Base-by-base conservation (phyloP, 2,888 invertebrate species). In the Leptura quadrifasciata region DNA sequence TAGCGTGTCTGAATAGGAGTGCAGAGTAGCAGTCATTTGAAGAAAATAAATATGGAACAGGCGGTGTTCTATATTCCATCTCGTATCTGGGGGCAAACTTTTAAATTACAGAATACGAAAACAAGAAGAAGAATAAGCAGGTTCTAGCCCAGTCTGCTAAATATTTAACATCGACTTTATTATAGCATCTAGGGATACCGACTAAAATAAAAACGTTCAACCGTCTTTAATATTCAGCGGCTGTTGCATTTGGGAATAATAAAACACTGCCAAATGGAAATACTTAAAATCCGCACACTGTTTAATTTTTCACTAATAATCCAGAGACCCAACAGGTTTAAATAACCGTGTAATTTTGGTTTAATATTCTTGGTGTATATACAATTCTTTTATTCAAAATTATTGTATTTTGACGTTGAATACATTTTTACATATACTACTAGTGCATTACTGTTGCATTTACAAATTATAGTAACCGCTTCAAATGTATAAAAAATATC, bases 51-150 rank as follows among this genome's bases (percentile, higher is more conserved):
- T 85, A 85, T 79, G 84, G 83, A 85, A 83, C 80, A 81, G 80
- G 79, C 79, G 75, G 74, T 72, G 64, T 60, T 75, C 74, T 57
- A 57, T 21, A 57, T 81, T 77, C 64, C 70, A 24, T 20, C 74
- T 78, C 80, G 80, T 84, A 79, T 84, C 85, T 83, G 80, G 83
- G 81, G 85, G 86, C 85, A 80, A 87, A 87, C 85, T 87, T 87
- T 87, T 86, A 86, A 87, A 87, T 86, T 86, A 86, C 85, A 83
- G 86, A 86, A 86, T 85, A 87, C 86, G 84, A 86, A 80, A 80
- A 84, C 76, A 75, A 79, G 64, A 79, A 80, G 75, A 82, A 82
- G 79, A 83, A 85, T 84, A 86, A 85, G 84, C 83, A 81, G 82
- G 83, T 81, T 76, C 82, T 80, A 83, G 82, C 83, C 84, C 81